A percentile compares a stretch with the other conserved stretches of the same genome.
Evolutionary conservation across 2,113 vertebrate genomes (phyloP).

Genomic region (Cyanoliseus patagonus): DNA sequence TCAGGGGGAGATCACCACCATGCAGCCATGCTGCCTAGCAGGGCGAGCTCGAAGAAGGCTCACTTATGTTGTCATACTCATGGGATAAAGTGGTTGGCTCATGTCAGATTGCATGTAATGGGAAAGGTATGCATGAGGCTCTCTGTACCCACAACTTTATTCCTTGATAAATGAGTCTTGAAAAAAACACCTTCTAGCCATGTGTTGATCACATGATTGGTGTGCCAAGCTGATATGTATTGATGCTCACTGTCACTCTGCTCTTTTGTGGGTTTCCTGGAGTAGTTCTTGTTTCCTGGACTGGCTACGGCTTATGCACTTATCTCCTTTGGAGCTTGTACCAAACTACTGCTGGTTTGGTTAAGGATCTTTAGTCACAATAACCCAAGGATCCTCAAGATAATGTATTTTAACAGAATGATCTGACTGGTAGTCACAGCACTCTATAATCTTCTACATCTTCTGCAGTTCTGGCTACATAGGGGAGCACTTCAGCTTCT

Average conservation of each 20-base stretch:
- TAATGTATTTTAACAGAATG: background rate
- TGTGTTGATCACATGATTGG: background rate
- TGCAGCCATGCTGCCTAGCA: background rate
- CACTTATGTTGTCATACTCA: background rate
- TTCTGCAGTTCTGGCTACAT: background rate
- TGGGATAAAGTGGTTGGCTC: background rate
- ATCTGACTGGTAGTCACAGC: background rate
- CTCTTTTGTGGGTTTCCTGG: background rate
- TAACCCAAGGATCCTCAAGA: background rate
- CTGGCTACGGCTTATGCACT: background rate
- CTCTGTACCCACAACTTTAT: background rate
- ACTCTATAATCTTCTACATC: background rate
- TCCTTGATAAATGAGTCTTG: background rate
- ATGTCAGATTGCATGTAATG: background rate
- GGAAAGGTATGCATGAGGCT: background rate
- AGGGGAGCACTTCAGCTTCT: background rate
- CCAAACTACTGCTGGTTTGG: background rate
- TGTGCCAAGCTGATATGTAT: background rate
- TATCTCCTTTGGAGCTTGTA: background rate
- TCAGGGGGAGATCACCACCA: background rate
- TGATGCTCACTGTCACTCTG: background rate
- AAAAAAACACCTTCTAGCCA: background rate
- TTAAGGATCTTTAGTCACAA: background rate
- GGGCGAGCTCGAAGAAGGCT: background rate
- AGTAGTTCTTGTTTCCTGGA: background rate